Percentiles rank a stretch among this genome's conserved stretches.
Conservation (phyloP, 2,113 vertebrate genomes). For the Saguinus midas region DNA sequence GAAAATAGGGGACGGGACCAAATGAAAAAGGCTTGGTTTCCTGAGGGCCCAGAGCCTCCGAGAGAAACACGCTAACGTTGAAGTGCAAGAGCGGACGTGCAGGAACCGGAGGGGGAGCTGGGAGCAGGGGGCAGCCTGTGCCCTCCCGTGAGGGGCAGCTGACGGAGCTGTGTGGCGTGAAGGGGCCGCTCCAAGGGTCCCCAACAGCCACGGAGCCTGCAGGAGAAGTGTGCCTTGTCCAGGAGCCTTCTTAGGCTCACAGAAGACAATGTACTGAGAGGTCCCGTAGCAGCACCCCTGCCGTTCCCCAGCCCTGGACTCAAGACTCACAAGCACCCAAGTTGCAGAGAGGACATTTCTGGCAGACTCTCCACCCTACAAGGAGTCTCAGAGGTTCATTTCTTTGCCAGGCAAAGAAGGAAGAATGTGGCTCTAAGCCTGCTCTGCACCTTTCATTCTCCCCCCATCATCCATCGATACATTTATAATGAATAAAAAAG, state of each 20-base stretch:
- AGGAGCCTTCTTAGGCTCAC: too few species aligned
- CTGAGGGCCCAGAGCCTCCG: neutral
- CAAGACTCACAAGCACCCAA: rapidly evolving
- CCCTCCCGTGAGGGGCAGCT: neutral
- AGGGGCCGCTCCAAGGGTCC: neutral
- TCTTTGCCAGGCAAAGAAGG: neutral
- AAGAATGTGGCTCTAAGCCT: neutral
- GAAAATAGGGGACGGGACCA: neutral
- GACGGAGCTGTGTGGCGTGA: neutral
- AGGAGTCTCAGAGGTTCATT: neutral
- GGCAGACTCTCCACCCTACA: too few species aligned
- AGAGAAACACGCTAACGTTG: neutral
- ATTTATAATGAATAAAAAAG: neutral
- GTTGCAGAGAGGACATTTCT: neutral
- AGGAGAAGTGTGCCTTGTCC: neutral
- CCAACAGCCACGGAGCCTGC: neutral
- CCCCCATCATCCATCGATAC: neutral
- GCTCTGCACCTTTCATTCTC: neutral
- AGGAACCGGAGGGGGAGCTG: neutral
- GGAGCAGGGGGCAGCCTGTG: neutral
- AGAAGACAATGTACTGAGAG: neutral
- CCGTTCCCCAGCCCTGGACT: neutral
- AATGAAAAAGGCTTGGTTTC: neutral
- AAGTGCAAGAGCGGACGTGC: too few species aligned
- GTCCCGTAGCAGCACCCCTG: too few species aligned